Conservation (phyloP, 2,888 invertebrate species). For the Nemurella pictetii region DNA sequence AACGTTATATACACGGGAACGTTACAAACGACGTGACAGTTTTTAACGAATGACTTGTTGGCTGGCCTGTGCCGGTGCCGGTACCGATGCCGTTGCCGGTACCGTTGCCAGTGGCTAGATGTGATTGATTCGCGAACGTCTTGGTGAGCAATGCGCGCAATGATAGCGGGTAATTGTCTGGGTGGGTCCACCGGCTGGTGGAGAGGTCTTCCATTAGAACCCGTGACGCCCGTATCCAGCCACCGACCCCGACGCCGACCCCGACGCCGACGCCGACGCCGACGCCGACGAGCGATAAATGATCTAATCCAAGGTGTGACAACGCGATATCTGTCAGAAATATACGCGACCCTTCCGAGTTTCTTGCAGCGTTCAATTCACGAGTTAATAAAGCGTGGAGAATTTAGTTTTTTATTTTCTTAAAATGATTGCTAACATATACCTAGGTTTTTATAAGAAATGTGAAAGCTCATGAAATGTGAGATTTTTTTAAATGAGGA, state of each 20-base stretch:
- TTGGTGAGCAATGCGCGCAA: constrained; percentile 9
- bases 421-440: too few relatives aligned
- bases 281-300: constrained; percentile 14
- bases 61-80: background rate
- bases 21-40: background rate
- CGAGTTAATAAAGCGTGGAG: background rate
- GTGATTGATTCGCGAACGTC: constrained; percentile 1
- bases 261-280: background rate
- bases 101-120: background rate
- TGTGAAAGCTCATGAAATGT: background rate
- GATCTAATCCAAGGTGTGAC: constrained; percentile 32
- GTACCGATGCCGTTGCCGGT: background rate
- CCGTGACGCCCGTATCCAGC: too few relatives aligned
- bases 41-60: background rate
- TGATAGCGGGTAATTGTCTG: constrained; percentile 22
- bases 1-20: background rate
- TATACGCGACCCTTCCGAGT: background rate
- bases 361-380: background rate
- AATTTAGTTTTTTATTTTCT: background rate
- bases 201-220: constrained; percentile 10
- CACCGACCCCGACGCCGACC: background rate
- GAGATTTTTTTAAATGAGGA: background rate
- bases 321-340: constrained; percentile 7
- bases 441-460: too few relatives aligned
- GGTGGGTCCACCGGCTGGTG: background rate